phyloP scores from a whole-genome alignment of 64 coral and sea anemone genomes.

The Orbicella faveolata region DNA sequence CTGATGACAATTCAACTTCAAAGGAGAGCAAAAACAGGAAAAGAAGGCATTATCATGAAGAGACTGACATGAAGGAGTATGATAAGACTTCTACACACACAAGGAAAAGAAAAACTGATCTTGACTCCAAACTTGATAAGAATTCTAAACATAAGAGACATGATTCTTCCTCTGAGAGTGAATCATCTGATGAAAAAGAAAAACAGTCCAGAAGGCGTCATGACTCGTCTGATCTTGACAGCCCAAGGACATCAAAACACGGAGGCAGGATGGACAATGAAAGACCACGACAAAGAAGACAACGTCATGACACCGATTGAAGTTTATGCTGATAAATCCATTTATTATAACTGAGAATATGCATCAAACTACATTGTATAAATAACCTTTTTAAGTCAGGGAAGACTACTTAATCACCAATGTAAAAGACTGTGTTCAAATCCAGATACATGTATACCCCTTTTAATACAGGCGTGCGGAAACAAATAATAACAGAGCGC shows the following conservation, averaged over 20 bases:
- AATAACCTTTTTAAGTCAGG: no score
- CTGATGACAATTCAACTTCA: background rate
- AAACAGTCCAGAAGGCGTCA: constrained; percentile 19
- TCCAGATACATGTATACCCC: no score
- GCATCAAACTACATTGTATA: no score
- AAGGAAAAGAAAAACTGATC: background rate
- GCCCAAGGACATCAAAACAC: background rate
- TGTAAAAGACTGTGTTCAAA: no score
- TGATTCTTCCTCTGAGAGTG: constrained; percentile 11
- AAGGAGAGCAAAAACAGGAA: constrained; percentile 25
- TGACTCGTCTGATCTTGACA: constrained; percentile 33
- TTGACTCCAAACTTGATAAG: background rate
- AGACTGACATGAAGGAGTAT: background rate
- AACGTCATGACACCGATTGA: constrained; percentile 39
- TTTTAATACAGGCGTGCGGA: no score
- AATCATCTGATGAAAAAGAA: constrained; percentile 25
- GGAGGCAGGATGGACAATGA: background rate
- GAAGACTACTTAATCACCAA: no score
- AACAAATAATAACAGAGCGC: no score
- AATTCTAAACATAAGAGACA: constrained; percentile 17
- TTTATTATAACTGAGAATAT: no score
- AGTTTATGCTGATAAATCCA: background rate
- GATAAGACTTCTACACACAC: background rate
- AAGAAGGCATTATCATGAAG: constrained; percentile 17
- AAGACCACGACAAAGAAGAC: constrained; percentile 22